Percentiles rank a stretch among this genome's conserved stretches.
phyloP scores from a whole-genome alignment of 2,113 vertebrate genomes.

The Crypturellus undulatus region DNA sequence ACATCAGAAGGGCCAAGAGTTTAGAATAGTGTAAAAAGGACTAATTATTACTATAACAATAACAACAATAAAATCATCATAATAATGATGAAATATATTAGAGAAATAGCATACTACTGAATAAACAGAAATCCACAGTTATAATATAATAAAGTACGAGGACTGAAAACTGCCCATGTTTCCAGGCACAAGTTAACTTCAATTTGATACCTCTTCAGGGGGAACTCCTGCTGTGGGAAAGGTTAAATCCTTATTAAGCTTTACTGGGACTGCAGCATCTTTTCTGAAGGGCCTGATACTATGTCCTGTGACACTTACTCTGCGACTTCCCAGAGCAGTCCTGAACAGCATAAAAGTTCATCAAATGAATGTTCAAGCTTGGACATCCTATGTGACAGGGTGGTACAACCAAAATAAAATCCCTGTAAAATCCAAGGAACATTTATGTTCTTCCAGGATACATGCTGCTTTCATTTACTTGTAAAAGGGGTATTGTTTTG shows the following conservation, averaged over 20 bases:
- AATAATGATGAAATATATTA: conserved; percentile 20
- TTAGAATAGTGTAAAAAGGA: conserved; percentile 1
- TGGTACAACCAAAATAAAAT: neutral
- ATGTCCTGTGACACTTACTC: neutral
- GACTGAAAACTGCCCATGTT: neutral
- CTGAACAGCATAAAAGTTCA: neutral
- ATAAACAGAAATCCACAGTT: conserved; percentile 3
- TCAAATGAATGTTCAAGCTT: neutral
- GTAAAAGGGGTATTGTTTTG: neutral
- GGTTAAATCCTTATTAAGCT: neutral
- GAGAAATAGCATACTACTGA: neutral
- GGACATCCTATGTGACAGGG: neutral
- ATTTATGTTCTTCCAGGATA: neutral
- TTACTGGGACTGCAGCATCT: neutral
- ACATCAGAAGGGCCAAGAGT: conserved; percentile 16
- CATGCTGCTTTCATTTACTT: neutral
- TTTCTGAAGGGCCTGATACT: neutral
- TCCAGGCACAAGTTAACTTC: neutral
- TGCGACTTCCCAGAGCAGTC: neutral
- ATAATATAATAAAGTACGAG: neutral
- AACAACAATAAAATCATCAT: neutral
- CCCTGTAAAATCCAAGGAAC: neutral
- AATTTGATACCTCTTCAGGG: neutral
- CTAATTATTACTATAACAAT: conserved; percentile 11
- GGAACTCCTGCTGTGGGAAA: neutral